Base-by-base conservation (phyloP, 2,888 invertebrate genomes). In the Drosophila acutilabella region DNA sequence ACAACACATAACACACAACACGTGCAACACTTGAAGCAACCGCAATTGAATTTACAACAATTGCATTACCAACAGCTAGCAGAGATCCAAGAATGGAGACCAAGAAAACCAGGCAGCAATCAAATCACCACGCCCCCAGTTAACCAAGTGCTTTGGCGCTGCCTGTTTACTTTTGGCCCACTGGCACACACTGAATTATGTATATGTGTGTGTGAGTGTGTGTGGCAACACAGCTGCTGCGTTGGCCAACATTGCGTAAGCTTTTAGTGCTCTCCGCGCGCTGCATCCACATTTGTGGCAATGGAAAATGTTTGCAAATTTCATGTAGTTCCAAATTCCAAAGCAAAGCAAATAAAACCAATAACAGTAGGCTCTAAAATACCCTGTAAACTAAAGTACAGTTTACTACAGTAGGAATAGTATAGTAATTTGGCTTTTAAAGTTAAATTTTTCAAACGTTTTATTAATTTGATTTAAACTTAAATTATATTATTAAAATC, bases 11-110 rank as follows among this genome's bases (percentile, higher is more conserved):
- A 41, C 77, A 36, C 36, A 16, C 41, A 51, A 41, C 77, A 78
- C 79, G 57, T 73, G 65, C 50, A 67, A 56, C 56, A 54, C 50
- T 51, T 50, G 30, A 36, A 20, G 30, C 44, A 72, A 56, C 80
- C 78, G 65, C 81, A 83, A 87, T 83, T 87, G 70, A 80, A 87
- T 82, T 75, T 80, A 75, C 59, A 56, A 44, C 61, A 73, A 54
- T 58, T 58, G 71, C 41, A 16, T 10, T 11, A 38, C 2, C 47
- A 64, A 70, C 61, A 56, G 69, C 56, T 44, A 71, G 51, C 58
- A 70, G 38, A 42, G 54, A 30, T 54, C 41, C 45, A 42, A 48
- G 41, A 61, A 60, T 38, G 38, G 23, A 23, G 48, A 52, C 40
- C 41, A 26, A n/a, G 41, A 16, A 44, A 30, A 53, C 42, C 71